Conservation (phyloP, 2,113 vertebrate genomes). For the Gymnocephalus cernua region DNA sequence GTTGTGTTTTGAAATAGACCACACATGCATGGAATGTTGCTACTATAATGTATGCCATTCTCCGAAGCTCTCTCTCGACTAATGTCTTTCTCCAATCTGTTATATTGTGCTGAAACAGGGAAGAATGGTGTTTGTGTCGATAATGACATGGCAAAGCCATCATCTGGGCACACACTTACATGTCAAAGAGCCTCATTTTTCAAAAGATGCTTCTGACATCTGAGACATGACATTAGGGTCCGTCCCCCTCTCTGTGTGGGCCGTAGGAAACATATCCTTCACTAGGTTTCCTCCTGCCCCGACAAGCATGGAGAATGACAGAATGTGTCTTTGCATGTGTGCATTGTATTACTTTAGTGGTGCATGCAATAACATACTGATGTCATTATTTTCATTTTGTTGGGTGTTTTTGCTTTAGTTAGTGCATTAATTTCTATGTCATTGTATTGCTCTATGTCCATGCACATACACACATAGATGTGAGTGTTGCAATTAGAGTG, state of each 20-base stretch:
- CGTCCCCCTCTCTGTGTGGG: constrained; percentile 36
- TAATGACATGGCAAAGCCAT: constrained; percentile 41
- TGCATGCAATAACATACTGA: background rate
- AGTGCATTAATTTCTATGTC: background rate
- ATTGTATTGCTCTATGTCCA: background rate
- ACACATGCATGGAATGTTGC: constrained; percentile 41
- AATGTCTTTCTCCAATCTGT: constrained; percentile 21
- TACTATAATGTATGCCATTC: background rate
- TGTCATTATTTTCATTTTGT: constrained; percentile 8
- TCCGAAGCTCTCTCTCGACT: background rate
- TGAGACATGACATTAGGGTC: constrained; percentile 29
- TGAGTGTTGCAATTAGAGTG: background rate
- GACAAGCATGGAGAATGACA: constrained; percentile 62
- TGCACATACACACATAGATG: background rate
- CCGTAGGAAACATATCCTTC: constrained; percentile 35
- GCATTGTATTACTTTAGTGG: background rate
- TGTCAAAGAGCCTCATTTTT: constrained; percentile 12
- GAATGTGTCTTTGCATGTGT: constrained; percentile 4
- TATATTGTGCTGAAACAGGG: background rate
- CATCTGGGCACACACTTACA: constrained; percentile 9
- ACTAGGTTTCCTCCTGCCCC: constrained; percentile 58
- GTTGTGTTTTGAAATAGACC: constrained; percentile 50
- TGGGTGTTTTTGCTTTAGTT: background rate
- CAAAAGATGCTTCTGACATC: constrained; percentile 21
- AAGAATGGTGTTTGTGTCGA: constrained; percentile 8